phyloP scores from a whole-genome alignment of 1,140 invertebrate genomes.

The Procambarus clarkii region DNA sequence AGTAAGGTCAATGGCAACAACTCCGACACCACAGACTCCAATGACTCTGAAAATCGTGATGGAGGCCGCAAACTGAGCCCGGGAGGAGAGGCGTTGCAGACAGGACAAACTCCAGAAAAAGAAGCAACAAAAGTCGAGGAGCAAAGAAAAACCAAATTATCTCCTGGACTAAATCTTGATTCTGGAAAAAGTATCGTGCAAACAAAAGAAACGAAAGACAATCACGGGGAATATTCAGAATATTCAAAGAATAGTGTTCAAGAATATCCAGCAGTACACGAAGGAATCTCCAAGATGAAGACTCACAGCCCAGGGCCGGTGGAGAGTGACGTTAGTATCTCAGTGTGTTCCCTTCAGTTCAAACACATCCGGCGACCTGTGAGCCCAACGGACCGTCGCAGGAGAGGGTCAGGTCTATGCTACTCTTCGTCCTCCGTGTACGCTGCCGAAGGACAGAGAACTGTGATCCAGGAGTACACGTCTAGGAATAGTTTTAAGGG shows the following conservation, averaged over 20 bases:
- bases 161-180: neutral
- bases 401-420: neutral
- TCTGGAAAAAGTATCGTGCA: neutral
- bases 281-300: neutral
- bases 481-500: slow-evolving; percentile 25
- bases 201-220: too few species aligned
- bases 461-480: slow-evolving; percentile 28
- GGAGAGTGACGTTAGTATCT: slow-evolving; percentile 55
- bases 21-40: slow-evolving; percentile 65
- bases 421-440: slow-evolving; percentile 10
- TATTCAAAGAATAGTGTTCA: neutral
- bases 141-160: neutral
- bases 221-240: too few species aligned
- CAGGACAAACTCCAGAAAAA: neutral
- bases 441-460: neutral
- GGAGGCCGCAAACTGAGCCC: neutral
- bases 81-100: neutral
- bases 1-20: slow-evolving; percentile 62
- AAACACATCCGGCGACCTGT: slow-evolving; percentile 27
- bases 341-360: slow-evolving; percentile 57
- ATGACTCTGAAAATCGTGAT: neutral
- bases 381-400: slow-evolving; percentile 34
- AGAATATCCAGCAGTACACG: neutral
- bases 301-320: neutral
- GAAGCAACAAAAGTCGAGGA: neutral